Evolutionary conservation across 2,113 vertebrate species (phyloP).

Genomic region (Podocnemis expansa): DNA sequence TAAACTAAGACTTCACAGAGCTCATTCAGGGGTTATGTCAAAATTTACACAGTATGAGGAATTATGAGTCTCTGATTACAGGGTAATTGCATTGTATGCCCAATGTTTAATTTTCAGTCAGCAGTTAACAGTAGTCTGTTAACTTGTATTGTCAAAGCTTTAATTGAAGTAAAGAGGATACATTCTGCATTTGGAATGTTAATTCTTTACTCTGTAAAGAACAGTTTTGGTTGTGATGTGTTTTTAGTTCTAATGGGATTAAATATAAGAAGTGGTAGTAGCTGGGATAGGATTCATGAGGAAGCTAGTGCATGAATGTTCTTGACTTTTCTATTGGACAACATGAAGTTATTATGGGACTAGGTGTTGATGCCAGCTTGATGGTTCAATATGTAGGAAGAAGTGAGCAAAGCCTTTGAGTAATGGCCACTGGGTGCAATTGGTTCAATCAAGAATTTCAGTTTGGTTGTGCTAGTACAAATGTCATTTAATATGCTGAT

Average conservation of each 20-base stretch:
- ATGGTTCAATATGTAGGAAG: neutral
- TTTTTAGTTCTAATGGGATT: neutral
- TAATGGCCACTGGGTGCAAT: neutral
- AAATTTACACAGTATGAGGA: neutral
- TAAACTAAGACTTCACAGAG: neutral
- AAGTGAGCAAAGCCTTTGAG: neutral
- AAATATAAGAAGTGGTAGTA: neutral
- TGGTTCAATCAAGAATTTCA: conserved; percentile 2
- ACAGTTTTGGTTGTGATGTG: neutral
- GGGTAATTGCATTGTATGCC: neutral
- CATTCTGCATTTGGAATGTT: accelerated
- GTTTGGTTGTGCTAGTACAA: neutral
- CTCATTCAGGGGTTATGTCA: neutral
- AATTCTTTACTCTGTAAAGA: neutral
- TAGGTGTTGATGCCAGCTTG: neutral
- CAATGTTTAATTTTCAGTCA: neutral
- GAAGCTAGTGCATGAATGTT: neutral
- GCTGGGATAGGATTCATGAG: neutral
- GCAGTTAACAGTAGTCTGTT: neutral
- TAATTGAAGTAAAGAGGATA: neutral
- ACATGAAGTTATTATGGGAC: neutral
- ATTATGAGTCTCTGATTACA: neutral
- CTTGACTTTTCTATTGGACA: neutral
- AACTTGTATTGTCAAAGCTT: neutral
- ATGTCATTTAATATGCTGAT: neutral